phyloP scores from a whole-genome alignment of 2,113 vertebrate genomes.

The Pseudorhombus dupliciocellatus region DNA sequence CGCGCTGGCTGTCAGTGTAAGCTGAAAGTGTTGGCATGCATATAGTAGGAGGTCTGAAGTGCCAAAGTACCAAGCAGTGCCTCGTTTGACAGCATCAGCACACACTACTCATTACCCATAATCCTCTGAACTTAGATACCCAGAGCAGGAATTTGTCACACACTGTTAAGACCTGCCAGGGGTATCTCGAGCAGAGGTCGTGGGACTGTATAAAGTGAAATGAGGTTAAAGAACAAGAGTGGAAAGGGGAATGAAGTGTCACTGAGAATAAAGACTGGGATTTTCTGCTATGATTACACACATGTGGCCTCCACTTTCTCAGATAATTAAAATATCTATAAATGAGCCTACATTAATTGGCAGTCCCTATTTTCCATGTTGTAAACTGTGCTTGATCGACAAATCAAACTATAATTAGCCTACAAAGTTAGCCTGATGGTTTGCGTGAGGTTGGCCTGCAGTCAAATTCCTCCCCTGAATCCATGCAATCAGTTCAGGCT shows the following conservation, averaged over 20 bases:
- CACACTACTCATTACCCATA: conserved; percentile 45
- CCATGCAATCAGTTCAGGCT: not conserved
- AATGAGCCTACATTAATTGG: too few relatives aligned
- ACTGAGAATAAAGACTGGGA: not conserved
- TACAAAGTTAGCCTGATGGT: not conserved
- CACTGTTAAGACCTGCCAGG: conserved; percentile 12
- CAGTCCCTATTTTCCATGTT: too few relatives aligned
- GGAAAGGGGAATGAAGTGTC: not conserved
- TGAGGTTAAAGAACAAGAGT: not conserved
- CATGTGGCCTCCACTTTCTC: not conserved
- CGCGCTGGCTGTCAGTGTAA: not conserved
- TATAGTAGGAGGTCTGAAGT: not conserved
- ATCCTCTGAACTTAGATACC: conserved; percentile 35
- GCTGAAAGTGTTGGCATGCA: not conserved
- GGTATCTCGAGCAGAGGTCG: conserved; percentile 16
- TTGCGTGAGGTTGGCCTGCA: not conserved
- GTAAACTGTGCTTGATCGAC: not conserved
- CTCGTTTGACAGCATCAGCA: not conserved
- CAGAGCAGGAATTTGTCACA: conserved; percentile 52
- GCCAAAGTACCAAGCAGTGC: not conserved
- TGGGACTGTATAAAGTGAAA: conserved; percentile 1
- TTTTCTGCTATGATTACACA: not conserved
- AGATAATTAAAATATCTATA: too few relatives aligned
- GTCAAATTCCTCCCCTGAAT: not conserved
- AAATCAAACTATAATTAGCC: not conserved